Evolutionary conservation across 2,797 vertebrate species (phyloP), one percentile per base, ranked within the genome.

Genomic region (Clarias platycephalus): DNA sequence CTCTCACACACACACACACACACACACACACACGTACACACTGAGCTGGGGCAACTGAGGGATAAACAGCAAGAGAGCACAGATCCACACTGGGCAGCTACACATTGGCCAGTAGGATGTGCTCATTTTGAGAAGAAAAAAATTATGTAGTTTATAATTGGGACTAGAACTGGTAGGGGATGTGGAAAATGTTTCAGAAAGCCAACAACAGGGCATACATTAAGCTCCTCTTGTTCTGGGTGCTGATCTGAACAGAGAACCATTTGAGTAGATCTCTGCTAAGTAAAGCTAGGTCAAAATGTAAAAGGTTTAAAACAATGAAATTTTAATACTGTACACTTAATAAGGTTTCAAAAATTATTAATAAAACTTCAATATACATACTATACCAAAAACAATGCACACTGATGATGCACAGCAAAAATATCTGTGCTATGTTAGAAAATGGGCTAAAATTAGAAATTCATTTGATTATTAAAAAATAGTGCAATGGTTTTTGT

Each of bases 21-120:
- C 63, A 66, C 66, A 22, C 18, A 68, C 31, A 68, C 67, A 68
- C 67, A 40, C 67, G 12, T 55, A 60, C 90, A 88, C 92, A 89
- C 90, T 88, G 93, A 93, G 93, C 91, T 94, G 93, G 93, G 92
- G 93, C 92, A 93, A 92, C 92, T 92, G 92, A 94, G 93, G 93
- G 93, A 93, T 95, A 94, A 93, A 94, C 93, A 93, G 92, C 91
- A 90, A 92, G 92, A 92, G 90, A 91, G 93, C 92, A 86, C 22
- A 74, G 84, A 85, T 78, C 74, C 86, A 88, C 84, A 88, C 85
- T 78, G 60, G 83, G 81, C 83, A 88, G 83, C 83, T 84, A 85
- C 79, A 88, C 81, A n/a, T n/a, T 86, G 80, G 80, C 79, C 89
- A 85, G 72, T 67, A 88, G 72, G 83, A 89, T 77, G 66, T 84